A percentile compares a stretch with the other conserved stretches of the same genome.
These are phyloP conservation scores for Numenius arquata DNA, from an alignment of 2,113 vertebrate species.

Conservation along the genomic window DNA sequence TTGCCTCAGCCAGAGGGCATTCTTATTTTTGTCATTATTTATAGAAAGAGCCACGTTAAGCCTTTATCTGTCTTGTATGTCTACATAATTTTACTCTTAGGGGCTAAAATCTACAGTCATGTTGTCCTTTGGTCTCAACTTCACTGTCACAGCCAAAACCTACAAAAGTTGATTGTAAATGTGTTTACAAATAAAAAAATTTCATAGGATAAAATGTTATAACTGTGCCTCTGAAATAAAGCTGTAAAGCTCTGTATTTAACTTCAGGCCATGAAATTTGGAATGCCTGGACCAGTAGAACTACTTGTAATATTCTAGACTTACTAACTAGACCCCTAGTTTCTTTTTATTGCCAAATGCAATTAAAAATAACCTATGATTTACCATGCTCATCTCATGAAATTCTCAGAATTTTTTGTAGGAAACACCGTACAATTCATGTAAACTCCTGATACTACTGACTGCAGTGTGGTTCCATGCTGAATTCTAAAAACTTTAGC, in stretches of 20 bases:
- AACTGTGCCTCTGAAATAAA: conserved; percentile 19
- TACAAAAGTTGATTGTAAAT: neutral
- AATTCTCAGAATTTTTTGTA: neutral
- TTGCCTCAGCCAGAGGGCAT: neutral
- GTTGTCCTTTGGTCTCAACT: neutral
- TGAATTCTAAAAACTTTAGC: neutral
- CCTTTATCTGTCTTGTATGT: neutral
- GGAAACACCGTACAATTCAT: neutral
- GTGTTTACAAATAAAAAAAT: conserved; percentile 17
- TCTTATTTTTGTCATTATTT: neutral
- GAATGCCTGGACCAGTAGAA: neutral
- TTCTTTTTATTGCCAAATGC: neutral
- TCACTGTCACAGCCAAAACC: neutral
- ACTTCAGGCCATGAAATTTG: neutral
- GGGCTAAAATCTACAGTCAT: neutral
- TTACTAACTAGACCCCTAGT: neutral
- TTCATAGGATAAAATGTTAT: neutral
- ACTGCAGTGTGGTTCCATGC: neutral
- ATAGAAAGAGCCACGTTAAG: neutral
- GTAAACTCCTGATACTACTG: neutral
- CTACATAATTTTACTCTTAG: neutral
- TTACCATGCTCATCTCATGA: neutral
- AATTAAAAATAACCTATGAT: neutral
- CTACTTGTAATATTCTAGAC: neutral
- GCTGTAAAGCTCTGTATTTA: neutral